phyloP scores from a whole-genome alignment of 2,888 invertebrate genomes.

The Pseudeuparius sepicola region DNA sequence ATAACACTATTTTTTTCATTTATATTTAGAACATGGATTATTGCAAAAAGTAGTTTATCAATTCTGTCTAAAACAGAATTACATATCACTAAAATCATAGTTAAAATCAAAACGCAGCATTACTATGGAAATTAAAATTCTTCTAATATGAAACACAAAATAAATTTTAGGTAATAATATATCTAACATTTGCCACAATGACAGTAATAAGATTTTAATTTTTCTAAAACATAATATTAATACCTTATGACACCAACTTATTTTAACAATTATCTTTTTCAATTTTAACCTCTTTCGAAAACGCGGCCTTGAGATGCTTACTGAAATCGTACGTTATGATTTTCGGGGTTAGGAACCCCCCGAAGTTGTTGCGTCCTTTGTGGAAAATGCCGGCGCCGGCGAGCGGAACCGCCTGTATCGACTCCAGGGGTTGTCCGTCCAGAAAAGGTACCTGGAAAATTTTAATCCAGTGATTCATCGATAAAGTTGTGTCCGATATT shows the following conservation, averaged over 20 bases:
- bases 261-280: too few relatives aligned
- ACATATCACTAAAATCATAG: too few relatives aligned
- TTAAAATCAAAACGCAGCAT: too few relatives aligned
- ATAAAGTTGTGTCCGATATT: too few relatives aligned
- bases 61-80: too few relatives aligned
- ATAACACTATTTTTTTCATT: too few relatives aligned
- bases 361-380: slow-evolving; percentile 58
- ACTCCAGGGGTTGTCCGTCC: slow-evolving; percentile 63
- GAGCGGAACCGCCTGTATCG: slow-evolving; percentile 55
- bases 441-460: slow-evolving; percentile 78
- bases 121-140: too few relatives aligned
- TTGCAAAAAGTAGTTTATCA: too few relatives aligned
- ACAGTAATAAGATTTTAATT: slow-evolving; percentile 3
- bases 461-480: too few relatives aligned
- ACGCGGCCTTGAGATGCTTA: slow-evolving; percentile 48
- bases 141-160: background rate
- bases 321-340: slow-evolving; percentile 66
- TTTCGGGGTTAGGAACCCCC: slow-evolving; percentile 68
- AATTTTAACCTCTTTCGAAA: slow-evolving; percentile 27
- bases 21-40: too few relatives aligned
- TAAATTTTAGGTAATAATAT: slow-evolving; percentile 1
- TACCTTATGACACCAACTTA: too few relatives aligned
- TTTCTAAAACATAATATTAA: slow-evolving; percentile 5
- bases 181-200: background rate
- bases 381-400: slow-evolving; percentile 71